These are phyloP conservation scores for Acleris laterana DNA, from an alignment of 2,888 invertebrate genomes.

Conservation along the genomic window DNA sequence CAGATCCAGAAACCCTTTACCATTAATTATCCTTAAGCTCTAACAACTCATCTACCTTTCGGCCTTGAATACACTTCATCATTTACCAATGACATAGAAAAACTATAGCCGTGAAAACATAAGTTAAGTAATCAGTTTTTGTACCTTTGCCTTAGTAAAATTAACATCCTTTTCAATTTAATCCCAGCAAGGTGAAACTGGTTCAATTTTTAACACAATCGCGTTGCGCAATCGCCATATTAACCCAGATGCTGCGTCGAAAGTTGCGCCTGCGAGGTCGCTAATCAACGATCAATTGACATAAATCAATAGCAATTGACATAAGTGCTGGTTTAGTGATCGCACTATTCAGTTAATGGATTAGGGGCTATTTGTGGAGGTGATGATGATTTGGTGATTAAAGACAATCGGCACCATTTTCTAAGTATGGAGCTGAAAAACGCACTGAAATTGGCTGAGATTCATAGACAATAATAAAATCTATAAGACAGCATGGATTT, in stretches of 20 bases:
- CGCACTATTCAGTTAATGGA: background rate
- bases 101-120: too few species aligned
- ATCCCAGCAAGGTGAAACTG: conserved; percentile 32
- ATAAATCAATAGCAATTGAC: conserved; percentile 23
- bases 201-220: conserved; percentile 33
- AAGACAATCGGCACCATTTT: background rate
- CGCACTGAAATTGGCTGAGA: too few species aligned
- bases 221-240: conserved; percentile 25
- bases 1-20: too few species aligned
- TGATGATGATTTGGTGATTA: background rate
- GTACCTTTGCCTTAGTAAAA: conserved; percentile 1
- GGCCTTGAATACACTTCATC: too few species aligned
- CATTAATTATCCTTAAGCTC: too few species aligned
- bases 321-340: conserved; percentile 6
- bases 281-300: conserved; percentile 31
- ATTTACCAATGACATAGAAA: too few species aligned
- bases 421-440: background rate
- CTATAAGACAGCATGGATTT: too few species aligned
- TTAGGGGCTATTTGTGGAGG: background rate
- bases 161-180: conserved; percentile 23
- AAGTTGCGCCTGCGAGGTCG: conserved; percentile 25
- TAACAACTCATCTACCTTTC: too few species aligned
- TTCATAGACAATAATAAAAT: too few species aligned
- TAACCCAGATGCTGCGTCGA: conserved; percentile 32
- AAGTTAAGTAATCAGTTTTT: background rate